phyloP scores from a whole-genome alignment of 2,888 invertebrate species.

The Dinocampus coccinellae region DNA sequence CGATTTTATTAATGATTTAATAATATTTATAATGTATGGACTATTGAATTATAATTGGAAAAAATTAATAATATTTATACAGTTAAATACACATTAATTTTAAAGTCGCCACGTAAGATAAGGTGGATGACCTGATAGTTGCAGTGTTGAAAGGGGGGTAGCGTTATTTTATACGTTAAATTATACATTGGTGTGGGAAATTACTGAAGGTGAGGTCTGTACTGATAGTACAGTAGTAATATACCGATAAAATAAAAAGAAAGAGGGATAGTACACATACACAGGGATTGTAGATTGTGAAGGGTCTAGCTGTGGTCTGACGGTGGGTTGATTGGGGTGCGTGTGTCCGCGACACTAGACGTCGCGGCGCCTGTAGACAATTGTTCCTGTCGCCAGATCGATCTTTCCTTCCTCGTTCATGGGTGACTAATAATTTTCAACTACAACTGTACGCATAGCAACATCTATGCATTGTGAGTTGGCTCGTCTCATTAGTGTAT shows the following conservation, averaged over 20 bases:
- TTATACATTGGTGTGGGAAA: conserved; percentile 46
- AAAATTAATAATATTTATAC: too few species aligned
- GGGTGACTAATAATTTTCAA: conserved; percentile 64
- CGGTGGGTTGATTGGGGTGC: conserved; percentile 37
- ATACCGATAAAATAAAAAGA: conserved; percentile 14
- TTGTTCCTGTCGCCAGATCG: conserved; percentile 64
- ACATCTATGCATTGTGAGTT: conserved; percentile 27
- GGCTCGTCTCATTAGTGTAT: conserved; percentile 39
- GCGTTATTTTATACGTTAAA: too few species aligned
- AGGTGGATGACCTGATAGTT: conserved; percentile 40
- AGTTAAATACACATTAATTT: background rate
- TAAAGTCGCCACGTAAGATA: conserved; percentile 26
- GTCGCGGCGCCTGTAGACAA: conserved; percentile 66
- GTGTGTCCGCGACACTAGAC: conserved; percentile 62
- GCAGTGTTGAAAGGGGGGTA: conserved; percentile 1
- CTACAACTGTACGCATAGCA: conserved; percentile 30
- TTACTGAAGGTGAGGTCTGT: background rate
- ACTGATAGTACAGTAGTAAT: background rate
- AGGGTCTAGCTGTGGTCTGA: conserved; percentile 40
- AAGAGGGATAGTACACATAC: conserved; percentile 10
- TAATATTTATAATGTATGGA: background rate
- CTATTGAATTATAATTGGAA: background rate
- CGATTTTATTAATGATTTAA: conserved; percentile 13
- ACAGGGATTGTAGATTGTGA: conserved; percentile 31
- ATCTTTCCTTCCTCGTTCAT: conserved; percentile 56